Percentiles rank a stretch among this genome's conserved stretches.
Conservation (phyloP, 2,888 invertebrate species). For the Halictus quadricinctus region DNA sequence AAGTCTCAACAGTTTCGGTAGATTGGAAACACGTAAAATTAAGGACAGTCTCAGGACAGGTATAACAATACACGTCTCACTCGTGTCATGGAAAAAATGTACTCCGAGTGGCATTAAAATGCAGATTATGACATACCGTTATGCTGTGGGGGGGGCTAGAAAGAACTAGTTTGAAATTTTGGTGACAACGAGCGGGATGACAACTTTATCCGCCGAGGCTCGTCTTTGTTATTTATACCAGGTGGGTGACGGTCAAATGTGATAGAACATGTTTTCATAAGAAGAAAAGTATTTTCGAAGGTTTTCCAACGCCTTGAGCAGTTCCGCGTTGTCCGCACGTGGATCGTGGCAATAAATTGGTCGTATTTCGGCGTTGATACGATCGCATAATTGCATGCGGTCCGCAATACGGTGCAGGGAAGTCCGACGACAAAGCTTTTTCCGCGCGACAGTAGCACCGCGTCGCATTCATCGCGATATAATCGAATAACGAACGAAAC, state of each 20-base stretch:
- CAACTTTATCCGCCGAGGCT: background rate
- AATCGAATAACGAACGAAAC: conserved; percentile 51
- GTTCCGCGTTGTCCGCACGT: conserved; percentile 13
- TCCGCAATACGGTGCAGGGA: conserved; percentile 20
- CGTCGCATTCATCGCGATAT: conserved; percentile 42
- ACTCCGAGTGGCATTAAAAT: background rate
- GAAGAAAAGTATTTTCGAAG: background rate
- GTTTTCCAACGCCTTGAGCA: conserved; percentile 8
- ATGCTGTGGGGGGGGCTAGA: background rate
- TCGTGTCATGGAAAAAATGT: background rate
- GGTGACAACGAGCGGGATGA: background rate
- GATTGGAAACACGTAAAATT: background rate
- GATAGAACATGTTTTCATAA: background rate
- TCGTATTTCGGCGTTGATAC: conserved; percentile 34
- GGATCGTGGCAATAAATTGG: conserved; percentile 33
- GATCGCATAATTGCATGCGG: conserved; percentile 45
- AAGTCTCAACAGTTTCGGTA: background rate
- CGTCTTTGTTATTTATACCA: background rate
- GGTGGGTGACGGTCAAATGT: background rate
- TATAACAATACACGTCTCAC: background rate
- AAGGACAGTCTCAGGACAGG: too few relatives aligned
- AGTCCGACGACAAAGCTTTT: conserved; percentile 48
- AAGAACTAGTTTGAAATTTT: background rate
- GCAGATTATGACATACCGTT: background rate
- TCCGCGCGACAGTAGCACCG: conserved; percentile 12